phyloP scores from a whole-genome alignment of 2,888 invertebrate species.

The Patella depressa region DNA sequence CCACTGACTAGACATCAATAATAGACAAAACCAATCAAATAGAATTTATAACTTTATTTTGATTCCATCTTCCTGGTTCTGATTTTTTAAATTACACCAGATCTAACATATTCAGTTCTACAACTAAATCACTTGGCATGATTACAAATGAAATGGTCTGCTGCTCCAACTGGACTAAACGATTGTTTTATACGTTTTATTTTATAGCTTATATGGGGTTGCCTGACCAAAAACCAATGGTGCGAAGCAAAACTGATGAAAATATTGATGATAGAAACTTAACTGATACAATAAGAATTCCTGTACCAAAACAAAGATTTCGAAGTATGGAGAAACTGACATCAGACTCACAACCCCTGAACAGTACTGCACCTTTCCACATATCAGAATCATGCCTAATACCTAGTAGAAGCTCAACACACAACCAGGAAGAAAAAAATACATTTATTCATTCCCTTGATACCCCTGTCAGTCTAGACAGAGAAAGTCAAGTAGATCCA shows the following conservation, averaged over 20 bases:
- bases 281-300: slow-evolving; percentile 6
- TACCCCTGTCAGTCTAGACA: not conserved
- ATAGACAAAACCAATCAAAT: too few relatives aligned
- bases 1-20: too few relatives aligned
- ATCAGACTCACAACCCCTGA: slow-evolving; percentile 12
- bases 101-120: too few relatives aligned
- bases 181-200: too few relatives aligned
- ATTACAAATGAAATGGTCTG: too few relatives aligned
- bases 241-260: slow-evolving; percentile 51
- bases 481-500: slow-evolving; percentile 34
- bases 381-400: slow-evolving; percentile 20
- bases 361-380: slow-evolving; percentile 20
- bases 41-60: too few relatives aligned
- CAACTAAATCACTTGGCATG: too few relatives aligned
- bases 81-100: too few relatives aligned
- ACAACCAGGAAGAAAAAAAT: slow-evolving; percentile 17
- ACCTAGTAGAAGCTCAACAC: slow-evolving; percentile 34
- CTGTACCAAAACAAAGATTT: slow-evolving; percentile 37
- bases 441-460: not conserved
- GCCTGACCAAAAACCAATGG: slow-evolving; percentile 30
- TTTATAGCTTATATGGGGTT: too few relatives aligned
- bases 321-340: slow-evolving; percentile 48
- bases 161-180: too few relatives aligned
- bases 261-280: slow-evolving; percentile 2
- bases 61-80: too few relatives aligned